Conservation (phyloP, 2,113 vertebrate genomes). For the Cepphus grylle region DNA sequence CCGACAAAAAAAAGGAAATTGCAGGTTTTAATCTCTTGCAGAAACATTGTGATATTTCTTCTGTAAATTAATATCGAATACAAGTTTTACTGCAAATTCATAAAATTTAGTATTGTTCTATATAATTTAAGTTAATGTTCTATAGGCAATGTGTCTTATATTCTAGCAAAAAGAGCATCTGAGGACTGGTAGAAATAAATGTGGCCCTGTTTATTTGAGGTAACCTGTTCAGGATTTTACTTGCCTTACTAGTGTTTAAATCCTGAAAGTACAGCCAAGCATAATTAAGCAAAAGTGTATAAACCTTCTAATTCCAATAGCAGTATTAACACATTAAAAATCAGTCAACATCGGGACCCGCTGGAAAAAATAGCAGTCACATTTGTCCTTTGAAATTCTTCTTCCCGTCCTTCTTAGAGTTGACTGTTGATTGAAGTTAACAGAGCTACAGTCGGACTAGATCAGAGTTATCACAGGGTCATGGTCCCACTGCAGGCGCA, state of each 20-base stretch:
- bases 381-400: background rate
- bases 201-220: background rate
- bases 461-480: background rate
- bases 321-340: background rate
- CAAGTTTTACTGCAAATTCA: background rate
- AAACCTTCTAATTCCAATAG: background rate
- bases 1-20: constrained; percentile 41
- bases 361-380: background rate
- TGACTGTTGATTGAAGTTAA: constrained; percentile 3
- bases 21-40: constrained; percentile 12
- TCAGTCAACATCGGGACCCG: background rate
- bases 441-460: background rate
- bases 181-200: background rate
- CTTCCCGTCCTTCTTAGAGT: background rate
- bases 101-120: background rate
- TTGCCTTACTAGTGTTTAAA: background rate
- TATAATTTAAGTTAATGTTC: background rate
- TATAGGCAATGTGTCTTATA: background rate
- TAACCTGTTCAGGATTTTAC: background rate
- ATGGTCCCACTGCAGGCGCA: background rate
- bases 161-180: background rate
- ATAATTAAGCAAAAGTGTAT: background rate
- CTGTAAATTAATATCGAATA: background rate
- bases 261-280: background rate
- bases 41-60: background rate